Conservation (phyloP, 2,113 vertebrate species). For the Elaphurus davidianus region DNA sequence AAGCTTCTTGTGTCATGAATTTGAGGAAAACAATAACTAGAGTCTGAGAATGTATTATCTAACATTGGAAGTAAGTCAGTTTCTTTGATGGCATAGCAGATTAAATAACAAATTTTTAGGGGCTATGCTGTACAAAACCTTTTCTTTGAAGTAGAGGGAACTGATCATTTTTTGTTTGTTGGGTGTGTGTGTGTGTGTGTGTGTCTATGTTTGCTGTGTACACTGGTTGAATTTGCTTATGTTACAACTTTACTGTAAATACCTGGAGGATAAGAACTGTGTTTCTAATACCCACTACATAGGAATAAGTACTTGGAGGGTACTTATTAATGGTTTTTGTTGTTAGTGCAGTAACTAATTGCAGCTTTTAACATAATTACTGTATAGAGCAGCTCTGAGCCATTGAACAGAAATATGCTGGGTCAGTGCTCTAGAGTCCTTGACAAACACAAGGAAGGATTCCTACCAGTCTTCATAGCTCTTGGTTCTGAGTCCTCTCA, state of each 20-base stretch:
- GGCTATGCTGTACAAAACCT: background rate
- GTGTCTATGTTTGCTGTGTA: background rate
- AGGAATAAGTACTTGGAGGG: background rate
- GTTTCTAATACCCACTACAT: background rate
- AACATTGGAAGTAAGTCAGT: background rate
- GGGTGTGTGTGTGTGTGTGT: background rate
- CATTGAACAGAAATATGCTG: background rate
- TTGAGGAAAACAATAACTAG: background rate
- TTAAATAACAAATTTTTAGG: background rate
- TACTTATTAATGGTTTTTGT: conserved; percentile 33
- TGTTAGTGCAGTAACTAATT: conserved; percentile 1
- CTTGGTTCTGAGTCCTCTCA: background rate
- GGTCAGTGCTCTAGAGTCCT: background rate
- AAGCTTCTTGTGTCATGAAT: background rate
- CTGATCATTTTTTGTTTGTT: background rate
- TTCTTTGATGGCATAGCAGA: background rate
- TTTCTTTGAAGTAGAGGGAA: background rate
- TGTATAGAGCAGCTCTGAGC: conserved; percentile 19
- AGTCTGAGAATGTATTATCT: background rate
- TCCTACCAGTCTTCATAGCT: background rate
- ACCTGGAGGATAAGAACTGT: background rate
- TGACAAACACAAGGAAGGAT: background rate
- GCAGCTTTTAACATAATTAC: conserved; percentile 14
- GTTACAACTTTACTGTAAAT: background rate
- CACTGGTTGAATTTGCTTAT: background rate